Percentiles rank a stretch among this genome's conserved stretches.
These are phyloP conservation scores for Uria aalge DNA, from an alignment of 2,113 vertebrate genomes.

Conservation along the genomic window DNA sequence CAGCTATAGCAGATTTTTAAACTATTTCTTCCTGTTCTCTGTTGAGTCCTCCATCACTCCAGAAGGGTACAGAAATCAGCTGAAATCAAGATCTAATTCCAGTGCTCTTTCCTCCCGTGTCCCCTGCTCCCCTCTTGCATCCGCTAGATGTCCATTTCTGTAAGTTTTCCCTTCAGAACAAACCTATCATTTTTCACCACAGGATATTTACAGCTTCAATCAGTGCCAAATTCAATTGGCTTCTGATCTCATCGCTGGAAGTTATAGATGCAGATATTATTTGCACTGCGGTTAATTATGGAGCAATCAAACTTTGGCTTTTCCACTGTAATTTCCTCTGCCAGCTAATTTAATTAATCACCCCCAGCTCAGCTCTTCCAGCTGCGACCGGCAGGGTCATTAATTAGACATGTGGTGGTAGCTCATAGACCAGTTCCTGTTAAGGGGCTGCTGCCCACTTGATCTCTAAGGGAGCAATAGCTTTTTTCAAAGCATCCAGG, in stretches of 20 bases:
- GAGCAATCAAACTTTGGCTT: constrained; percentile 88
- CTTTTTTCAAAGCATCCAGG: constrained; percentile 31
- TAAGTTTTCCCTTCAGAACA: constrained; percentile 81
- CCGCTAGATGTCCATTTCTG: constrained; percentile 72
- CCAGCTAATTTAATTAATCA: constrained; percentile 92
- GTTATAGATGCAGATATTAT: constrained; percentile 84
- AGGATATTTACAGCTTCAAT: constrained; percentile 82
- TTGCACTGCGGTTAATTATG: constrained; percentile 86
- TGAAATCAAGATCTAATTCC: constrained; percentile 55
- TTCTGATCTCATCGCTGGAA: constrained; percentile 80
- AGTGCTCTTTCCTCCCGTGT: constrained; percentile 26
- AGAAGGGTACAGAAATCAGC: constrained; percentile 1
- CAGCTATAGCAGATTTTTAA: not conserved
- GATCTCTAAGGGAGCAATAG: constrained; percentile 60
- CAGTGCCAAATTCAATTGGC: constrained; percentile 79
- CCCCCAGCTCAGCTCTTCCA: constrained; percentile 85
- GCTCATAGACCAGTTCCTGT: constrained; percentile 75
- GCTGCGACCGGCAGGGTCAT: constrained; percentile 85
- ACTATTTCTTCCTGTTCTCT: not conserved
- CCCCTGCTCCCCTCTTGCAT: constrained; percentile 51
- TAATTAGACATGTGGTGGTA: constrained; percentile 82
- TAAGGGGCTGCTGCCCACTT: constrained; percentile 73
- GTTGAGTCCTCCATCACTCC: not conserved
- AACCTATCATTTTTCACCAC: constrained; percentile 83
- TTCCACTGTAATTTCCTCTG: constrained; percentile 87